Evolutionary conservation across 2,888 invertebrate genomes (phyloP).

Genomic region (Drosophila nigricruria): DNA sequence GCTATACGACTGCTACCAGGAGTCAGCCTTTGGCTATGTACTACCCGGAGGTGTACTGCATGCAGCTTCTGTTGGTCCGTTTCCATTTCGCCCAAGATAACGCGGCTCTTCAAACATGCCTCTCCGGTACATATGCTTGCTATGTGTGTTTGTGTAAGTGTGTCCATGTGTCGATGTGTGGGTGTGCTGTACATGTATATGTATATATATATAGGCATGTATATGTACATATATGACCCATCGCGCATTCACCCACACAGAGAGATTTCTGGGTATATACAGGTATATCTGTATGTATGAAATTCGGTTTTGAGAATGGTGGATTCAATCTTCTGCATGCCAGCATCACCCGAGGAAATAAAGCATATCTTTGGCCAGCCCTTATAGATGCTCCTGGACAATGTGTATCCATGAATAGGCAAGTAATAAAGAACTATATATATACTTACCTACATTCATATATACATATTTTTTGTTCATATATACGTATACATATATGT

Average conservation of each 20-base stretch:
- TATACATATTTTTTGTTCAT: not conserved
- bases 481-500: not conserved
- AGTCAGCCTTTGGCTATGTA: constrained; percentile 86
- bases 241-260: constrained; percentile 28
- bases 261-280: constrained; percentile 44
- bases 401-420: constrained; percentile 20
- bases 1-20: constrained; percentile 84
- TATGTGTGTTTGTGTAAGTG: constrained; percentile 24
- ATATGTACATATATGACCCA: constrained; percentile 24
- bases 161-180: constrained; percentile 9
- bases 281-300: constrained; percentile 43
- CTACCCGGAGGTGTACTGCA: constrained; percentile 85
- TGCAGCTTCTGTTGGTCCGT: constrained; percentile 83
- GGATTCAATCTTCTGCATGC: constrained; percentile 72
- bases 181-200: constrained; percentile 26
- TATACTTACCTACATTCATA: constrained; percentile 5
- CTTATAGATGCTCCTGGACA: constrained; percentile 27
- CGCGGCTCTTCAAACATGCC: constrained; percentile 70
- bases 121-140: constrained; percentile 57
- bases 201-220: constrained; percentile 13
- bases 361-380: constrained; percentile 50
- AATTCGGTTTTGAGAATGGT: constrained; percentile 55
- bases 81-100: constrained; percentile 71
- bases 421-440: constrained; percentile 21
- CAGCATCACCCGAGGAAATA: constrained; percentile 78